Conservation (phyloP, 2,797 vertebrate genomes). For the Perodicticus potto region DNA sequence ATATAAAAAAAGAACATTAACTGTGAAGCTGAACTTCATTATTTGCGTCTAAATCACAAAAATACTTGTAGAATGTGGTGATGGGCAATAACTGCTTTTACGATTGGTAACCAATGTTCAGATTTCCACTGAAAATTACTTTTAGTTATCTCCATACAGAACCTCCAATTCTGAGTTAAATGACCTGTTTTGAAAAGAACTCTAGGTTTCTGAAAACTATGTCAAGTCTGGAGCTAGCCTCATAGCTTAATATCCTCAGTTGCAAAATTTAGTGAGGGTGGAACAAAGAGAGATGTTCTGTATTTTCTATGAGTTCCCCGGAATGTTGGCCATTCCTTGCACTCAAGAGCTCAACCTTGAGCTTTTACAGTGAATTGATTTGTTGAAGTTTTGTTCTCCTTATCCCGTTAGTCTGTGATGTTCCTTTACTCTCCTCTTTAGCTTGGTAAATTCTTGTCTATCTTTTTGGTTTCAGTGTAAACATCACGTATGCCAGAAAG, state of each 20-base stretch:
- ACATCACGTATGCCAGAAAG: background rate
- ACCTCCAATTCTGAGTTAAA: background rate
- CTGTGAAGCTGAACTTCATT: background rate
- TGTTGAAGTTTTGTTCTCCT: background rate
- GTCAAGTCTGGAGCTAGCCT: background rate
- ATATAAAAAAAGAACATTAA: slow-evolving; percentile 45
- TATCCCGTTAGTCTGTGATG: background rate
- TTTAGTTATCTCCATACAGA: background rate
- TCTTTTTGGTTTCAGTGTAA: background rate
- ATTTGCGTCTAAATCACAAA: background rate
- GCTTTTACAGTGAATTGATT: background rate
- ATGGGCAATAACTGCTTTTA: background rate
- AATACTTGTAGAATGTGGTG: background rate
- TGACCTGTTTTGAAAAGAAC: background rate
- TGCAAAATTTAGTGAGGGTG: background rate
- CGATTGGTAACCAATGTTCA: background rate
- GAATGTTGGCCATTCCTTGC: background rate
- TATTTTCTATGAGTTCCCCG: background rate
- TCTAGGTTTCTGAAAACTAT: background rate
- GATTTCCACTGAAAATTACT: background rate
- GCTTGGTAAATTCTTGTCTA: background rate
- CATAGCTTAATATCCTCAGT: background rate
- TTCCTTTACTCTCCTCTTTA: background rate
- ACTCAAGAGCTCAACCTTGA: background rate
- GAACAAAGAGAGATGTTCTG: background rate